Evolutionary conservation across 2,797 vertebrate species (phyloP).

Genomic region (Lates japonicus): DNA sequence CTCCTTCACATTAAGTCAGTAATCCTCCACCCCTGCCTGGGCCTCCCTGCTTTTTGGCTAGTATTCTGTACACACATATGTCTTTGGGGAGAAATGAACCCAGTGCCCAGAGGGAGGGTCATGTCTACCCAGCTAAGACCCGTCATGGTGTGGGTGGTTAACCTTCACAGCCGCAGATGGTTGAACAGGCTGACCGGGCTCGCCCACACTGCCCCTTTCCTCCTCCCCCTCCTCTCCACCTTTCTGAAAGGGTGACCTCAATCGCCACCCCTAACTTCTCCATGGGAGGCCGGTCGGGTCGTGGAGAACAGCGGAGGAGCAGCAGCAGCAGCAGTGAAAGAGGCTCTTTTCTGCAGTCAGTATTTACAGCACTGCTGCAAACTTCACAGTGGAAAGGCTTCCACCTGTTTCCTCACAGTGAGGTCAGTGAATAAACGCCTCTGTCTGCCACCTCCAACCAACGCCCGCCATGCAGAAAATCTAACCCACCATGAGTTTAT

Average conservation of each 20-base stretch:
- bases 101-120: conserved; percentile 55
- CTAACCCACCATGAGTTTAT: conserved; percentile 7
- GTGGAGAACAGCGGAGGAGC: conserved; percentile 49
- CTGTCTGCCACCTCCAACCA: conserved; percentile 60
- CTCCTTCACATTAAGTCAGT: conserved; percentile 57
- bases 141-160: conserved; percentile 49
- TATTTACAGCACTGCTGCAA: conserved; percentile 31
- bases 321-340: conserved; percentile 78
- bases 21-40: conserved; percentile 64
- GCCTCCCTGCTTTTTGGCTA: conserved; percentile 65
- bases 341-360: conserved; percentile 68
- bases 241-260: conserved; percentile 1
- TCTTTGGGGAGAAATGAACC: conserved; percentile 59
- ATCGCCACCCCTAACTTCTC: conserved; percentile 34
- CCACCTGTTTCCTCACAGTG: conserved; percentile 75
- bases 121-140: conserved; percentile 35
- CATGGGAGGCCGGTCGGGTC: conserved; percentile 38
- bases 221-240: conserved; percentile 18
- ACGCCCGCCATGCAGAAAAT: conserved; percentile 16
- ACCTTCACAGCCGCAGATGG: conserved; percentile 53
- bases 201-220: conserved; percentile 56
- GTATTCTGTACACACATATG: conserved; percentile 39
- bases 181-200: conserved; percentile 68
- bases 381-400: conserved; percentile 53
- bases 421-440: conserved; percentile 66